Base-by-base conservation (phyloP, 2,113 vertebrate species). In the Motacilla alba region DNA sequence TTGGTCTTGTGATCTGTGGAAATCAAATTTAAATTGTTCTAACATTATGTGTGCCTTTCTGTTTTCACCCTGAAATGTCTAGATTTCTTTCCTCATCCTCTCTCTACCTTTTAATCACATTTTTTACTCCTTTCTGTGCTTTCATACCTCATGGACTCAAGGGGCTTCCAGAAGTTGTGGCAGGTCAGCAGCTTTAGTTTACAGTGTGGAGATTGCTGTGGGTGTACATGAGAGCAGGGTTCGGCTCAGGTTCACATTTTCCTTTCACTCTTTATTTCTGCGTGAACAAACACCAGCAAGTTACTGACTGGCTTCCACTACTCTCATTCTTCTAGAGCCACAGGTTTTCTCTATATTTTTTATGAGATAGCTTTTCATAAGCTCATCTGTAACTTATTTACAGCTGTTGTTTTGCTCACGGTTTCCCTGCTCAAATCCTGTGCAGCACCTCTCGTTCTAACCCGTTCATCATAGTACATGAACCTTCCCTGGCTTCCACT, bases 241-340 rank as follows among this genome's bases (percentile, higher is more conserved):
- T 89, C 24, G 1, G 28, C 87, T 80, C 63, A 30, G 15, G 56
- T 84, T 87, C 47, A 77, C 17, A 27, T 89, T 76, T 75, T 84
- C 66, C 58, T 85, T 87, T 95, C 76, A 67, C 49, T 83, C 50
- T 80, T 92, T 81, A 59, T 70, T 95, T 92, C 83, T 78, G 73
- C 68, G 49, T 92, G 93, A 94, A 41, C 59, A 60, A 93, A 93
- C 77, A 82, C 64, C n/a, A 64, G 41, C 47, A 53, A 78, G 49
- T 83, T 87, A 87, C 60, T 72, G 43, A 82, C 68, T 66, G 83
- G 21, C 27, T 93, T 89, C 52, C 35, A 87, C 33, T 79, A 8
- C 27, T 73, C 20, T 66, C 20, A 21, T 52, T 78, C 62, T 91
- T 89, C 77, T 67, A 27, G 46, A 79, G 37, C 31, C 30, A 31